Base-by-base conservation (phyloP, 2,888 invertebrate species). In the Spilarctia lutea region DNA sequence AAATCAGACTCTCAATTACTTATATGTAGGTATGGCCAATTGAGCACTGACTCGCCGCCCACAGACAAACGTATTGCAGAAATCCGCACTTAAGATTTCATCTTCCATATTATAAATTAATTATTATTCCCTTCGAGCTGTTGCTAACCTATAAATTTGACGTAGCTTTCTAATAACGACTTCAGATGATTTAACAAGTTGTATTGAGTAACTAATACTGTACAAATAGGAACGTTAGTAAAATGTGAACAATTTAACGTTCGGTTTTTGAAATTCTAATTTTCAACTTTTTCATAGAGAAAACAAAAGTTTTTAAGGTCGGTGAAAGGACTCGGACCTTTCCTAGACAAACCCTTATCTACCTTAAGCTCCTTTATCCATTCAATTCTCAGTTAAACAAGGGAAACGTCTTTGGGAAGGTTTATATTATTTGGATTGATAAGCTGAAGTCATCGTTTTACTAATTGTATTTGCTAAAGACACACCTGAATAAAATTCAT, bases 21-120 rank as follows among this genome's bases (percentile, higher is more conserved):
- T 48, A 27, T 20, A n/a, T 45, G 27, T n/a, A n/a, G n/a, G n/a
- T 48, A 68, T 45, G 68, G 13, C 24, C 24, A 48, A 48, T 33
- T 48, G 24, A 48, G 24, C 33, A 30, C 60, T 67, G 73, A 75
- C 48, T 65, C 39, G 66, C 52, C 75, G 69, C 75, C 75, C 66
- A 75, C 75, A 24, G 33, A 67, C 24, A 72, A 45, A 60, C 52
- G 48, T 35, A 67, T 76, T 72, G 74, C 76, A 42, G 33, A 42
- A 70, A 67, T 60, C 65, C 30, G 39, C 60, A 71, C 52, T 65
- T 56, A 69, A 56, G 68, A 71, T 76, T 76, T 73, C 76, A 73
- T 71, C 74, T 71, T 67, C 65, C 11, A 11, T 39, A 66, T 63
- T 71, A 74, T 33, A 71, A 73, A 76, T 76, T 76, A 76, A 75